Percentiles rank a stretch among this genome's conserved stretches.
Evolutionary conservation across 2,888 invertebrate species (phyloP).

Genomic region (Amaurobius ferox): DNA sequence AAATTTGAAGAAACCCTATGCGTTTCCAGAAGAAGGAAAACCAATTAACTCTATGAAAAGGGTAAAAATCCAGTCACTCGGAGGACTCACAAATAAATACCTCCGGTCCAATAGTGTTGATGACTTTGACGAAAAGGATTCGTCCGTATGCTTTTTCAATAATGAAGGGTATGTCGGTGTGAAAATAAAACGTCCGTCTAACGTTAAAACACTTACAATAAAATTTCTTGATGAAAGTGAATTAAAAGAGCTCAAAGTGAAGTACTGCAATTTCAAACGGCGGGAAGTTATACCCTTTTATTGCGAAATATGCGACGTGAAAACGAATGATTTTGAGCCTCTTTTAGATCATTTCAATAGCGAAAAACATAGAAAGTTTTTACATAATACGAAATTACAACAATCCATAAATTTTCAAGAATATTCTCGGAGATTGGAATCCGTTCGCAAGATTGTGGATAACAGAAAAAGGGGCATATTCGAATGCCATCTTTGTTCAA

Average conservation of each 20-base stretch:
- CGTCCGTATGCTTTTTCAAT: no score
- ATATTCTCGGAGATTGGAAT: not conserved
- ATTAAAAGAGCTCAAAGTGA: not conserved
- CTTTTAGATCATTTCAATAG: slow-evolving; percentile 29
- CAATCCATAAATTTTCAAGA: slow-evolving; percentile 7
- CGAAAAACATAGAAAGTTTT: slow-evolving; percentile 25
- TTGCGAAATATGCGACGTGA: slow-evolving; percentile 54
- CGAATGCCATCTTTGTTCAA: slow-evolving; percentile 15
- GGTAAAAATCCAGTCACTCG: no score
- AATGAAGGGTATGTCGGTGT: no score
- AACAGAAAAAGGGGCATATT: slow-evolving; percentile 15
- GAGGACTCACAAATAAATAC: no score
- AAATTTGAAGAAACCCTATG: no score
- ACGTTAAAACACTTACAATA: no score
- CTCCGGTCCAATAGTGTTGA: no score
- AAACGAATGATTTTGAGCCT: slow-evolving; percentile 24
- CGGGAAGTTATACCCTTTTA: not conserved
- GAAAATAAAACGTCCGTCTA: no score
- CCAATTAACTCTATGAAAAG: no score
- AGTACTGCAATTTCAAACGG: not conserved
- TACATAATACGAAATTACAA: not conserved
- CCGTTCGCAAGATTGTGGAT: not conserved
- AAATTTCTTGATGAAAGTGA: no score
- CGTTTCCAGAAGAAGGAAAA: no score
- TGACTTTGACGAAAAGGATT: no score